Percentiles rank a stretch among this genome's conserved stretches.
Conservation (phyloP, 2,113 vertebrate genomes). For the Excalfactoria chinensis region DNA sequence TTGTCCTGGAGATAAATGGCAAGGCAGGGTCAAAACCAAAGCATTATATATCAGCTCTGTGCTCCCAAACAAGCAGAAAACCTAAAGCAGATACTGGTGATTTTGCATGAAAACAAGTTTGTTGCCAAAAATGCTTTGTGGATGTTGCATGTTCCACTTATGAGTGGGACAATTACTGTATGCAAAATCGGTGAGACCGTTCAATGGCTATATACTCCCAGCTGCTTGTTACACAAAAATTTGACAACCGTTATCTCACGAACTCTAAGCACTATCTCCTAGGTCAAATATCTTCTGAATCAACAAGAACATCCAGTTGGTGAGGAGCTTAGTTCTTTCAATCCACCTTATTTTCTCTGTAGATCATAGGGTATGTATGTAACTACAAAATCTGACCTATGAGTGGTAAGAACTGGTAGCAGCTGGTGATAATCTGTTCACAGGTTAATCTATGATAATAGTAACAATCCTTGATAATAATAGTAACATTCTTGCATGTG, state of each 20-base stretch:
- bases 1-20: not conserved
- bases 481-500: not conserved
- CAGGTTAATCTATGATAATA: not conserved
- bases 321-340: not conserved
- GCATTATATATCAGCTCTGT: not conserved
- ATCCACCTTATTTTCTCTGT: not conserved
- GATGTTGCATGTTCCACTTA: not conserved
- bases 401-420: not conserved
- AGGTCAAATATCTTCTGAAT: not conserved
- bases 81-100: not conserved
- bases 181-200: rapidly evolving
- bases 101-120: not conserved
- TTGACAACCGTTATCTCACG: not conserved
- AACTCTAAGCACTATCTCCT: not conserved
- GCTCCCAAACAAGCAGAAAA: not conserved
- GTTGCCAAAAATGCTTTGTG: not conserved
- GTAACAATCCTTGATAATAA: not conserved
- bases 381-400: not conserved
- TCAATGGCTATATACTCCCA: not conserved
- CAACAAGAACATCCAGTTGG: not conserved
- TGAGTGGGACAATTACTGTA: not conserved
- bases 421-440: not conserved
- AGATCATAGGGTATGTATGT: rapidly evolving
- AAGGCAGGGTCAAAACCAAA: not conserved
- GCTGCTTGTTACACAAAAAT: not conserved